phyloP scores from a whole-genome alignment of 1,140 invertebrate species.

The Rhynchophorus ferrugineus region DNA sequence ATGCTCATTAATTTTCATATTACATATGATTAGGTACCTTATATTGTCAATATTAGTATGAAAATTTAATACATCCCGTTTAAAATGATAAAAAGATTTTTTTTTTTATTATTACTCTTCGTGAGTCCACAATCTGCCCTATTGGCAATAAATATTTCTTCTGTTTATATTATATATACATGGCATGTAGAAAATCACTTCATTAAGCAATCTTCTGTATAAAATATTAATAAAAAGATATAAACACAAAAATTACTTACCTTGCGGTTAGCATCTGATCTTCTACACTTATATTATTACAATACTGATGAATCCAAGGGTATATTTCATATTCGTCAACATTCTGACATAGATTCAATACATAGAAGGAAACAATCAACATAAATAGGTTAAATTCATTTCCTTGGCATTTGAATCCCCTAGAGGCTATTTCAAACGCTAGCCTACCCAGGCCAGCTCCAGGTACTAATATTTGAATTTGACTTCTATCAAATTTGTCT shows the following conservation, averaged over 20 bases:
- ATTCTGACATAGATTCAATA: constrained; percentile 75
- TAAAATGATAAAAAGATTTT: too few species aligned
- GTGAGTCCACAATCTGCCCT: too few species aligned
- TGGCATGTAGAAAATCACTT: too few species aligned
- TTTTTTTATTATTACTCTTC: too few species aligned
- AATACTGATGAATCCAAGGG: constrained; percentile 91
- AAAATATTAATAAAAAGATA: too few species aligned
- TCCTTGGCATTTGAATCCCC: constrained; percentile 88
- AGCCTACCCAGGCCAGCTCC: constrained; percentile 90
- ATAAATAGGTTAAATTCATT: constrained; percentile 98
- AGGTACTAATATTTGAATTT: constrained; percentile 80
- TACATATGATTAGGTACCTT: too few species aligned
- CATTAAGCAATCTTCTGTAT: too few species aligned
- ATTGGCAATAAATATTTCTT: too few species aligned
- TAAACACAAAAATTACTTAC: too few species aligned
- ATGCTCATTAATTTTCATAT: not conserved
- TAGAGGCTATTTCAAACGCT: constrained; percentile 84
- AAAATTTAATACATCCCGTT: too few species aligned
- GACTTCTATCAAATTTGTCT: constrained; percentile 43
- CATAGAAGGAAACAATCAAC: constrained; percentile 93
- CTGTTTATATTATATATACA: too few species aligned
- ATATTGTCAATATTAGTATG: too few species aligned
- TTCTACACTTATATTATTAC: constrained; percentile 74
- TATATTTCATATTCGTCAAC: constrained; percentile 61
- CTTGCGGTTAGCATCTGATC: constrained; percentile 71